Percentiles rank a stretch among this genome's conserved stretches.
Conservation (phyloP, 2,797 vertebrate species). For the Brachyalestes nurse region DNA sequence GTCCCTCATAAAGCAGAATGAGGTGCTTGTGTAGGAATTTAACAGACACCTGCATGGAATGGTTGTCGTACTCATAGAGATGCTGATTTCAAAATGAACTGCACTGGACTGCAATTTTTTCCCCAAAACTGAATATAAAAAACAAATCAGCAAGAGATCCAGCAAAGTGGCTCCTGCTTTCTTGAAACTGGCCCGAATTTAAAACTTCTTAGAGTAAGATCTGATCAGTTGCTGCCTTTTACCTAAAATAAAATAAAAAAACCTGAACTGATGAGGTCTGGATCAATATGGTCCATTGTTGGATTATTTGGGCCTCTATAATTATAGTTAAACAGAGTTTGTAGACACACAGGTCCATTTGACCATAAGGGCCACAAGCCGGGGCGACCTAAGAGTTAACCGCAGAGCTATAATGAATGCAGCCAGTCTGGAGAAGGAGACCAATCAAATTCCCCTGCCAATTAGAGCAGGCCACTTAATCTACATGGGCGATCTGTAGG, state of each 20-base stretch:
- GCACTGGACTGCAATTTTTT: too few species aligned
- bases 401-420: conserved; percentile 72
- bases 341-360: conserved; percentile 63
- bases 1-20: too few species aligned
- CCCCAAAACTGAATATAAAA: too few species aligned
- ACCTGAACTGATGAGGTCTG: neutral
- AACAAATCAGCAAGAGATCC: too few species aligned
- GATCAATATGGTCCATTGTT: neutral
- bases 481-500: conserved; percentile 71
- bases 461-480: conserved; percentile 75
- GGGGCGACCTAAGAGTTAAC: conserved; percentile 74
- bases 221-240: neutral
- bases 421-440: conserved; percentile 70
- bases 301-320: neutral
- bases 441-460: conserved; percentile 78
- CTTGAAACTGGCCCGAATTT: neutral
- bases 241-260: neutral
- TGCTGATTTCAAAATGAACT: too few species aligned
- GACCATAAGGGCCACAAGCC: conserved; percentile 71
- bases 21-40: too few species aligned
- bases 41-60: too few species aligned
- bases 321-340: conserved; percentile 32
- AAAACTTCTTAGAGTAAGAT: neutral
- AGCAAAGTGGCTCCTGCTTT: neutral
- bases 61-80: too few species aligned